Evolutionary conservation across 2,797 vertebrate genomes (phyloP).

Genomic region (Decapterus maruadsi): DNA sequence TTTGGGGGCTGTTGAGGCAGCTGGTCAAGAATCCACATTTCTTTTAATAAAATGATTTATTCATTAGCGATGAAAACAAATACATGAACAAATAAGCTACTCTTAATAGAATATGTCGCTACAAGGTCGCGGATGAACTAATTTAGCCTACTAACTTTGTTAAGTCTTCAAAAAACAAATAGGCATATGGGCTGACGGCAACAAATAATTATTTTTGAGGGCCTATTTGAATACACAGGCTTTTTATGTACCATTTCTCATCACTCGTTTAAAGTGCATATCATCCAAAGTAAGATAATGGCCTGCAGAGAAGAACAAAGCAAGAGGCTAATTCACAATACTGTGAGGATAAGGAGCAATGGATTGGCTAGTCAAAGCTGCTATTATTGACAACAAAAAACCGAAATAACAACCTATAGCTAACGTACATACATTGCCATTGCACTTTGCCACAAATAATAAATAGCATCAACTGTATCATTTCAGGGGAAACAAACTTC

Average conservation of each 20-base stretch:
- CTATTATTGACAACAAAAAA: slow-evolving; percentile 77
- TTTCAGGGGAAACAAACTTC: slow-evolving; percentile 75
- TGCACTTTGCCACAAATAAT: slow-evolving; percentile 96
- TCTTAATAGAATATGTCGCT: slow-evolving; percentile 67
- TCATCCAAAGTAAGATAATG: slow-evolving; percentile 80
- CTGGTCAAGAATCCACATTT: slow-evolving; percentile 32
- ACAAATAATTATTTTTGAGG: slow-evolving; percentile 59
- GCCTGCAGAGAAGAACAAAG: slow-evolving; percentile 77
- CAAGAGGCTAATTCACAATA: slow-evolving; percentile 74
- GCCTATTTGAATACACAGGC: slow-evolving; percentile 73
- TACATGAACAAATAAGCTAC: slow-evolving; percentile 73
- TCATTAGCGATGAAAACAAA: slow-evolving; percentile 74
- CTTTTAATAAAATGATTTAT: slow-evolving; percentile 79
- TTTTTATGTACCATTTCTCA: slow-evolving; percentile 62
- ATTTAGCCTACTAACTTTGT: slow-evolving; percentile 53
- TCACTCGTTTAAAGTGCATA: slow-evolving; percentile 94
- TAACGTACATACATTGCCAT: slow-evolving; percentile 90
- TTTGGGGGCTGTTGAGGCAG: neutral
- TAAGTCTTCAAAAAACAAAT: slow-evolving; percentile 31
- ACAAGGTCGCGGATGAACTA: slow-evolving; percentile 49
- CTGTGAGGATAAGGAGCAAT: slow-evolving; percentile 78
- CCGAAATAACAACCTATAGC: slow-evolving; percentile 80
- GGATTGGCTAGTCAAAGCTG: slow-evolving; percentile 70
- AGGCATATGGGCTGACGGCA: slow-evolving; percentile 39
- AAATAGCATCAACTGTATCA: slow-evolving; percentile 77